Conservation (phyloP, 2,113 vertebrate species). For the Chaetodon trifascialis region DNA sequence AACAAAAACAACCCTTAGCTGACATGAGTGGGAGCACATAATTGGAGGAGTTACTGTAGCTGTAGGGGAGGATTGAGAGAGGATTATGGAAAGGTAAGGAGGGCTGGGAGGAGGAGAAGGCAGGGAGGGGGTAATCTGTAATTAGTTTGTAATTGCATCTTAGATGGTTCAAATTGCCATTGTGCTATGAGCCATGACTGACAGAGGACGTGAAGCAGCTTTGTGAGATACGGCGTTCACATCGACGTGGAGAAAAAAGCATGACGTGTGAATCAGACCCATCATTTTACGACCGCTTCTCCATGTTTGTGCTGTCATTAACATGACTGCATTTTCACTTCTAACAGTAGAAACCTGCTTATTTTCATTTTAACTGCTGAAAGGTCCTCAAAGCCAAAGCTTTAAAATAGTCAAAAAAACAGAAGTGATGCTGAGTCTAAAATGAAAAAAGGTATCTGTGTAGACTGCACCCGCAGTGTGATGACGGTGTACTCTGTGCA, state of each 20-base stretch:
- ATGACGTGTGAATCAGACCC: conserved; percentile 2
- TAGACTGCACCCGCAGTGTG: too few relatives aligned
- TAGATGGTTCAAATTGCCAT: conserved; percentile 47
- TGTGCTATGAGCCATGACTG: conserved; percentile 62
- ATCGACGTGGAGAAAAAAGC: conserved; percentile 5
- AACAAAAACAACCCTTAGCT: conserved; percentile 35
- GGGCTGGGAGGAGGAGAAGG: conserved; percentile 46
- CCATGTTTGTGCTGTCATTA: conserved; percentile 1
- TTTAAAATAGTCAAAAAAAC: too few relatives aligned
- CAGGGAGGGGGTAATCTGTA: conserved; percentile 66
- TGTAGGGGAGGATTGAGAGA: conserved; percentile 60
- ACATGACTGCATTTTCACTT: not conserved
- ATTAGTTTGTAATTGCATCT: conserved; percentile 75
- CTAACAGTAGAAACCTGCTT: not conserved
- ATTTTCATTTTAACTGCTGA: not conserved
- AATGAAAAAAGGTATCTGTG: not conserved
- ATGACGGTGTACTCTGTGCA: too few relatives aligned
- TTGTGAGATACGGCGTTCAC: conserved; percentile 15
- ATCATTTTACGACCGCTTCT: conserved; percentile 17
- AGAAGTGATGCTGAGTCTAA: too few relatives aligned
- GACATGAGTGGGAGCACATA: conserved; percentile 46
- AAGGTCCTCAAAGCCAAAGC: not conserved
- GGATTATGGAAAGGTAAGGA: conserved; percentile 68
- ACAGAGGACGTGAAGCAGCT: conserved; percentile 34
- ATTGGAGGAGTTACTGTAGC: conserved; percentile 61